These are phyloP conservation scores for Hyppa rectilinea DNA, from an alignment of 2,888 invertebrate species.

Conservation along the genomic window DNA sequence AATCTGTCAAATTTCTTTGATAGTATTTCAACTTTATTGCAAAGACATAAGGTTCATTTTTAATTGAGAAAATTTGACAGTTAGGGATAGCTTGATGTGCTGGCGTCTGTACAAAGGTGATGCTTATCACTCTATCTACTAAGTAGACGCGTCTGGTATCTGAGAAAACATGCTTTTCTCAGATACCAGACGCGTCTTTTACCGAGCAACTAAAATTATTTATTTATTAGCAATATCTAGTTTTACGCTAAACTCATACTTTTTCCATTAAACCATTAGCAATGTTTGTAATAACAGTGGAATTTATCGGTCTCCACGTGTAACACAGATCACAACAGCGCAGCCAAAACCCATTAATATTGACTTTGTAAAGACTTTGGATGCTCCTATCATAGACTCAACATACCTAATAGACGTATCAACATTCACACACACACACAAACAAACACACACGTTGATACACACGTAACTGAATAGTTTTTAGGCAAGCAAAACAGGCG, in stretches of 20 bases:
- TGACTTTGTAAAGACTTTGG: slow-evolving; percentile 50
- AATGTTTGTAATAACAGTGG: too few relatives aligned
- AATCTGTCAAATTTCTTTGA: too few relatives aligned
- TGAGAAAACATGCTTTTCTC: too few relatives aligned
- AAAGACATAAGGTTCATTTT: too few relatives aligned
- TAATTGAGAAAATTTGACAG: too few relatives aligned
- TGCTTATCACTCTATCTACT: too few relatives aligned
- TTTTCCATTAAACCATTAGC: too few relatives aligned
- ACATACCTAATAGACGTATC: slow-evolving; percentile 28
- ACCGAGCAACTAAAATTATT: neutral
- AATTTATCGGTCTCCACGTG: too few relatives aligned
- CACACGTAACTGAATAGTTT: slow-evolving; percentile 58
- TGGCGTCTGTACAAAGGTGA: too few relatives aligned
- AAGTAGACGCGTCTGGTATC: too few relatives aligned
- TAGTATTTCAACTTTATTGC: too few relatives aligned
- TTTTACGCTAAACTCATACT: neutral
- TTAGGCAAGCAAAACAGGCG: slow-evolving; percentile 63
- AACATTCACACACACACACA: slow-evolving; percentile 24
- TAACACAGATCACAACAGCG: neutral
- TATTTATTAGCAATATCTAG: neutral
- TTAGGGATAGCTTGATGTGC: too few relatives aligned
- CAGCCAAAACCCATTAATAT: slow-evolving; percentile 25
- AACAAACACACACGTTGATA: slow-evolving; percentile 23
- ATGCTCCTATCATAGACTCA: slow-evolving; percentile 36
- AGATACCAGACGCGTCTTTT: neutral